phyloP scores from a whole-genome alignment of 2,888 invertebrate genomes.

The Helicoverpa assulta region DNA sequence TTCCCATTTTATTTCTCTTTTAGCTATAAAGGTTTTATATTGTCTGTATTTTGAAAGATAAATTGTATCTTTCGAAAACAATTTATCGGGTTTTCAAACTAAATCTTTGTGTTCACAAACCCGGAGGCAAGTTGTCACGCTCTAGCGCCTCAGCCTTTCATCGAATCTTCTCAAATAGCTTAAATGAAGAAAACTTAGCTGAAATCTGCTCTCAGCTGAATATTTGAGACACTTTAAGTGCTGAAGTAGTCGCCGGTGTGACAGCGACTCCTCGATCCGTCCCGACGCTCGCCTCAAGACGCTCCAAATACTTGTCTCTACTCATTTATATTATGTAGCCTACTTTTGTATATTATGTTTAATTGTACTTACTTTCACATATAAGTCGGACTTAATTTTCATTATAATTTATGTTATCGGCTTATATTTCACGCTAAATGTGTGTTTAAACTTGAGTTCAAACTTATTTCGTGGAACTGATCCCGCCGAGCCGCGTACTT shows the following conservation, averaged over 20 bases:
- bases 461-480: slow-evolving; percentile 32
- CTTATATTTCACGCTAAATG: slow-evolving; percentile 10
- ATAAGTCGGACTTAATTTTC: too few relatives aligned
- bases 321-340: slow-evolving; percentile 18
- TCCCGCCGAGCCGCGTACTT: slow-evolving; percentile 13
- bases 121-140: slow-evolving; percentile 19
- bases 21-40: too few relatives aligned
- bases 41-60: slow-evolving; percentile 1
- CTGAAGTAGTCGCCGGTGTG: slow-evolving; percentile 20
- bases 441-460: slow-evolving; percentile 12
- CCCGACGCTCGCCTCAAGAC: slow-evolving; percentile 17
- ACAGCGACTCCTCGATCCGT: slow-evolving; percentile 20
- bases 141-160: slow-evolving; percentile 32
- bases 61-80: slow-evolving; percentile 14
- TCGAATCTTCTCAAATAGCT: slow-evolving; percentile 40
- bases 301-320: slow-evolving; percentile 9
- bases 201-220: slow-evolving; percentile 21
- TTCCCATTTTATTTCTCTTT: not conserved
- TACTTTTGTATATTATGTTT: too few relatives aligned
- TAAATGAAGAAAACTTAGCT: slow-evolving; percentile 33
- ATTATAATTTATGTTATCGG: too few relatives aligned
- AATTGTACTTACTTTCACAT: not conserved
- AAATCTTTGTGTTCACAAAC: slow-evolving; percentile 31
- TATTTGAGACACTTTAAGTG: slow-evolving; percentile 47
- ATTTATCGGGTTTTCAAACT: slow-evolving; percentile 22